Evolutionary conservation across 2,888 invertebrate species (phyloP).

Genomic region (Lepidonotus clava): DNA sequence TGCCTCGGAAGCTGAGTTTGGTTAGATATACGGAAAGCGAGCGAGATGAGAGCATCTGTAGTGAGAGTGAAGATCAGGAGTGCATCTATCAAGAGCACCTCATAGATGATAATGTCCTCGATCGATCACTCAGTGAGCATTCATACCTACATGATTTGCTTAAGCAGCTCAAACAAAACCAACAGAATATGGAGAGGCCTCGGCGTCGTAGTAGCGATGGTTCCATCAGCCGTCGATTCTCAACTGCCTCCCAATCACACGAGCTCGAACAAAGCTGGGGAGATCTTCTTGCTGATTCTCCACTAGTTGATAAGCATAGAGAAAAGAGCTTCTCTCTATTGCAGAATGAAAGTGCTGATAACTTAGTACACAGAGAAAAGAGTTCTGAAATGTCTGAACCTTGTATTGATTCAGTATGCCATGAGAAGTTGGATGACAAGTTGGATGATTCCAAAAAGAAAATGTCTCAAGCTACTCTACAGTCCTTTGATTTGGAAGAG

Average conservation of each 20-base stretch:
- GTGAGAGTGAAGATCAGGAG: not conserved
- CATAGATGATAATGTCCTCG: conserved; percentile 47
- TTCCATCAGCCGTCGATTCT: not conserved
- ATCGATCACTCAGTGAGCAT: conserved; percentile 17
- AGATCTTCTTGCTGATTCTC: not conserved
- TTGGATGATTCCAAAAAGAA: not conserved
- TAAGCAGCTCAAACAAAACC: conserved; percentile 11
- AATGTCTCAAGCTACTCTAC: not conserved
- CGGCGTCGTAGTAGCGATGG: not conserved
- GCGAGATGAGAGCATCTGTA: not conserved
- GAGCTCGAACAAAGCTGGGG: not conserved
- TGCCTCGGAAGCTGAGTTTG: not conserved
- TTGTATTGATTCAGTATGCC: not conserved
- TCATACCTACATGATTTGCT: not conserved
- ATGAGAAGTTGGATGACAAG: not conserved
- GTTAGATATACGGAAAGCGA: not conserved
- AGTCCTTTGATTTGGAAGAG: not conserved
- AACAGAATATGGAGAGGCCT: not conserved
- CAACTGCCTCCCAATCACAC: not conserved
- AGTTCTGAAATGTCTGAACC: not conserved
- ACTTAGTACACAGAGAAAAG: not conserved
- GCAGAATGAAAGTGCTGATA: not conserved
- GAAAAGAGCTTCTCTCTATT: not conserved
- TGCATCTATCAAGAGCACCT: not conserved
- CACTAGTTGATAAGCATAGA: not conserved